Evolutionary conservation across 2,888 invertebrate genomes (phyloP).

Genomic region (Clanis bilineata): DNA sequence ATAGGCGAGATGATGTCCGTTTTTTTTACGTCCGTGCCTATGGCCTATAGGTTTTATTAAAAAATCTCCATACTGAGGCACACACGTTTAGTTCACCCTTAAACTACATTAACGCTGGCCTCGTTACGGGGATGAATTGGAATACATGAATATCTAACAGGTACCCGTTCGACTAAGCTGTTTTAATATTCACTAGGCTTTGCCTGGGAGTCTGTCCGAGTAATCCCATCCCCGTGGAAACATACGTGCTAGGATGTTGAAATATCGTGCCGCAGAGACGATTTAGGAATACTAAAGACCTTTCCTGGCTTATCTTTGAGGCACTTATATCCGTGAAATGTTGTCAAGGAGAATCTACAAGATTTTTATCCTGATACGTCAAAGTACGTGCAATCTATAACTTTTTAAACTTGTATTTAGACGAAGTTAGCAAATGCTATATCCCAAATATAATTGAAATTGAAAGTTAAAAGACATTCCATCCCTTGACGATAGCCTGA

Average conservation of each 20-base stretch:
- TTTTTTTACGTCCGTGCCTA: no score
- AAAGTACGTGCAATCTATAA: no score
- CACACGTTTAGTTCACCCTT: not conserved
- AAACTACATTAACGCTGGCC: not conserved
- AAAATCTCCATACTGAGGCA: not conserved
- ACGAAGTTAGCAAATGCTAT: no score
- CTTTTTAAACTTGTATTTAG: no score
- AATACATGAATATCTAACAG: slow-evolving; percentile 2
- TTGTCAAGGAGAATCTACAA: no score
- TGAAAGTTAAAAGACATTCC: no score
- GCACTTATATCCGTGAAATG: no score
- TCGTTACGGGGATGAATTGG: not conserved
- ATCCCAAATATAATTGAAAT: no score
- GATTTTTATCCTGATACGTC: no score
- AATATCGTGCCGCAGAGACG: not conserved
- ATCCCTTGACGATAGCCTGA: no score
- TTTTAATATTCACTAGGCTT: slow-evolving; percentile 2
- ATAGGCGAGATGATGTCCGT: no score
- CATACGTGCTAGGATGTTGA: not conserved
- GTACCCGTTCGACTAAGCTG: not conserved
- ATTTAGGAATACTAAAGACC: not conserved
- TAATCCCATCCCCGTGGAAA: not conserved
- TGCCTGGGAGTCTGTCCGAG: not conserved
- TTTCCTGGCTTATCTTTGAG: not conserved
- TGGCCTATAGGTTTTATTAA: not conserved